Evolutionary conservation across 2,888 invertebrate genomes (phyloP).

Genomic region (Nezara viridula): DNA sequence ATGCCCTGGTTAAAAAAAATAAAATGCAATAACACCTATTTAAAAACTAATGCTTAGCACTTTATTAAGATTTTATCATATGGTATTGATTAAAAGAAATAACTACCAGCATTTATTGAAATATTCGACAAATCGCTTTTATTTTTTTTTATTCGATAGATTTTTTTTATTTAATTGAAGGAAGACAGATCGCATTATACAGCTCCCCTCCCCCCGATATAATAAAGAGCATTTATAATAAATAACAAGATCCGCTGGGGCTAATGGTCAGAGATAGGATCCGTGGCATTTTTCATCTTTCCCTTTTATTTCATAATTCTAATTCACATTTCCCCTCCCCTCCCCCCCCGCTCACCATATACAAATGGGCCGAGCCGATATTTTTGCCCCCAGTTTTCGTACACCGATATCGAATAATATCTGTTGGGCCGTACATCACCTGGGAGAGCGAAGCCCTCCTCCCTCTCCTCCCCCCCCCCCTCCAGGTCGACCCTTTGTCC

Average conservation of each 20-base stretch:
- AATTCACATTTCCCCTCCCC: constrained; percentile 45
- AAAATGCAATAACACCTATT: no score
- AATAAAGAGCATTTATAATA: constrained; percentile 24
- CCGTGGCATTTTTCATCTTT: constrained; percentile 47
- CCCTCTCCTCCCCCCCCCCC: neutral
- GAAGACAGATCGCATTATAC: neutral
- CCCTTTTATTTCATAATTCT: constrained; percentile 54
- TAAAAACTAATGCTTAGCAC: no score
- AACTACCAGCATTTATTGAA: neutral
- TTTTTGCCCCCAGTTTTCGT: constrained; percentile 35
- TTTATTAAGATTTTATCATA: no score
- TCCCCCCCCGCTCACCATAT: neutral
- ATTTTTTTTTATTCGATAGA: neutral
- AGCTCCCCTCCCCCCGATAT: neutral
- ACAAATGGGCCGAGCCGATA: constrained; percentile 50
- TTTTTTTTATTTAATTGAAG: neutral
- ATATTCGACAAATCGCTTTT: neutral
- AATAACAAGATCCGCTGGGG: constrained; percentile 13
- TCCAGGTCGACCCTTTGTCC: neutral
- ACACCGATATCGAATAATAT: constrained; percentile 54
- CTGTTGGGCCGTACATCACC: constrained; percentile 36
- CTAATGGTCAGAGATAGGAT: constrained; percentile 36
- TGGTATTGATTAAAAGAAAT: neutral
- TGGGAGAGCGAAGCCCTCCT: neutral
- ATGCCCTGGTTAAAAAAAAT: no score